phyloP scores from a whole-genome alignment of 2,113 vertebrate species.

The Phyllopteryx taeniolatus region DNA sequence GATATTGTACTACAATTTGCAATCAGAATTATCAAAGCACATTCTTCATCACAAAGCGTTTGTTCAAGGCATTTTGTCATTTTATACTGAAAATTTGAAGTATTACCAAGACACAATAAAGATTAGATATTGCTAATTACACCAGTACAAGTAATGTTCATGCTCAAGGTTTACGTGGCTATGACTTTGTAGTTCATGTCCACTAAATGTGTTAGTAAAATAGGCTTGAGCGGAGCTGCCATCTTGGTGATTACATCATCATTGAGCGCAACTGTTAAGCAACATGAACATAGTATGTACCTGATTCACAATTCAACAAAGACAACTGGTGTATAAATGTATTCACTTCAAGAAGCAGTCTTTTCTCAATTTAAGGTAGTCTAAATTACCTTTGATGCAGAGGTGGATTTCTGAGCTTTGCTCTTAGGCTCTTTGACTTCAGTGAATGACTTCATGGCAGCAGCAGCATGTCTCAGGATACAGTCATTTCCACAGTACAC shows the following conservation, averaged over 20 bases:
- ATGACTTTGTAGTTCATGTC: not conserved
- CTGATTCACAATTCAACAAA: not conserved
- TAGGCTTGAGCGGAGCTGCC: not conserved
- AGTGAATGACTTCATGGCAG: conserved; percentile 90
- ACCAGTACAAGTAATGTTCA: not conserved
- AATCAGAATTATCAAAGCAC: not conserved
- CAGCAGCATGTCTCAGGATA: conserved; percentile 92
- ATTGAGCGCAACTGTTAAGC: not conserved
- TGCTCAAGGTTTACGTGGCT: not conserved
- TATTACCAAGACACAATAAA: not conserved
- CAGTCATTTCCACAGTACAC: conserved; percentile 95
- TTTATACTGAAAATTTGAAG: not conserved
- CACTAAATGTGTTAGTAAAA: not conserved
- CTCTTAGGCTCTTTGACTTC: conserved; percentile 84
- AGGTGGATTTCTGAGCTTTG: conserved; percentile 69
- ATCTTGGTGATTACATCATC: not conserved
- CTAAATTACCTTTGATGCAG: conserved; percentile 69
- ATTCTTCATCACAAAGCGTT: not conserved
- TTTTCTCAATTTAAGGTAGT: conserved; percentile 12
- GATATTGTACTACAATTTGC: not conserved
- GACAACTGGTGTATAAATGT: not conserved
- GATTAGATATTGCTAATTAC: not conserved
- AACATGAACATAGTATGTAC: not conserved
- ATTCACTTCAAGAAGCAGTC: not conserved
- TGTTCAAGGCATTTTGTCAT: not conserved